A percentile compares a stretch with the other conserved stretches of the same genome.
phyloP scores from a whole-genome alignment of 2,113 vertebrate species.

The Myxocyprinus asiaticus region DNA sequence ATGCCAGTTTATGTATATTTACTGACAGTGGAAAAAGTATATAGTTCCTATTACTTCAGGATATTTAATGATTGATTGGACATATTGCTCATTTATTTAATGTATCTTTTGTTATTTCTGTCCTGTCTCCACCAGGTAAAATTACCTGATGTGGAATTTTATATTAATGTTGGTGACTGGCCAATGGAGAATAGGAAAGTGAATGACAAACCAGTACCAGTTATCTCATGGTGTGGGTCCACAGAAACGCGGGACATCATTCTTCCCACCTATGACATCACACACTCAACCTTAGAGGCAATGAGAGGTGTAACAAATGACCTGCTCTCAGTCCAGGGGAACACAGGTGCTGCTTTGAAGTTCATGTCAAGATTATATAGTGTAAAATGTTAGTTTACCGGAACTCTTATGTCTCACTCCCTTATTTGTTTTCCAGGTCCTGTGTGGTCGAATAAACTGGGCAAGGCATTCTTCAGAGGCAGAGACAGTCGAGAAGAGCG shows the following conservation, averaged over 20 bases:
- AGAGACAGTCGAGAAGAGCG: slow-evolving; percentile 91
- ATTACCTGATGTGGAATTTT: slow-evolving; percentile 89
- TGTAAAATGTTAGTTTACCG: not conserved
- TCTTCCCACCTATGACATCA: slow-evolving; percentile 91
- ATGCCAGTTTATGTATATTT: no score
- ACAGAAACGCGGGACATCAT: slow-evolving; percentile 84
- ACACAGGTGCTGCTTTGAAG: slow-evolving; percentile 78
- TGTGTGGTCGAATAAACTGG: slow-evolving; percentile 84
- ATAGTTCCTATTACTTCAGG: no score
- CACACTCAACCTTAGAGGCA: slow-evolving; percentile 89
- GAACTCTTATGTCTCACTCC: not conserved
- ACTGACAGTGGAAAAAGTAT: no score
- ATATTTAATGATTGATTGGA: not conserved
- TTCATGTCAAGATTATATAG: not conserved
- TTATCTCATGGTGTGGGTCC: slow-evolving; percentile 94
- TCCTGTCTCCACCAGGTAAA: slow-evolving; percentile 71
- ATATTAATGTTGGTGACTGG: slow-evolving; percentile 93
- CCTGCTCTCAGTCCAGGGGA: slow-evolving; percentile 91
- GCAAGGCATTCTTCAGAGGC: slow-evolving; percentile 87
- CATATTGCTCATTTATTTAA: not conserved
- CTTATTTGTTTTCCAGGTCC: slow-evolving; percentile 73
- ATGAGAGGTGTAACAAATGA: slow-evolving; percentile 90
- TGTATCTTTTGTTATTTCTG: not conserved
- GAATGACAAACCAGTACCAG: slow-evolving; percentile 78
- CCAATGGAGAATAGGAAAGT: slow-evolving; percentile 81